Evolutionary conservation across 2,888 invertebrate genomes (phyloP).

Genomic region (Amblyteles armatorius): DNA sequence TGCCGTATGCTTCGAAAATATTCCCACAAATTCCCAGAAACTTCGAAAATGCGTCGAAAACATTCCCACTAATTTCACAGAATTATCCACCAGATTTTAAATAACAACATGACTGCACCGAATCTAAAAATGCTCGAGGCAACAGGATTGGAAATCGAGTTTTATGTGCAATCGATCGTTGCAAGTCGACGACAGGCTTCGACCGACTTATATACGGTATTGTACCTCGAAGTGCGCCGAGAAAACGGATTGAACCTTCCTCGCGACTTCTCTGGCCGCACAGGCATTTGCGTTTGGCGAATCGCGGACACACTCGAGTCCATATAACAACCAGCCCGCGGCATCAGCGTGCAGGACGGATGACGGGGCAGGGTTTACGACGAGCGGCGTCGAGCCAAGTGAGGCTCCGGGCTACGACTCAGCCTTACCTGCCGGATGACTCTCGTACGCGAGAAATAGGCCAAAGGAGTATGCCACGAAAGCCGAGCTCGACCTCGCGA

Average conservation of each 20-base stretch:
- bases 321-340: conserved; percentile 12
- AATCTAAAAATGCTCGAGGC: neutral
- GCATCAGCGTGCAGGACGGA: conserved; percentile 11
- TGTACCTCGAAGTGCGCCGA: neutral
- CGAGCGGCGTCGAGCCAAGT: conserved; percentile 23
- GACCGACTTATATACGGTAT: neutral
- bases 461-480: conserved; percentile 28
- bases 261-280: too few relatives aligned
- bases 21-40: too few relatives aligned
- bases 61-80: too few relatives aligned
- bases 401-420: conserved; percentile 32
- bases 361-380: conserved; percentile 18
- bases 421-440: neutral
- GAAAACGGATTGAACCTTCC: neutral
- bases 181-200: neutral
- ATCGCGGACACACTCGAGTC: neutral
- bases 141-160: neutral
- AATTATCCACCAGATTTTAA: too few relatives aligned
- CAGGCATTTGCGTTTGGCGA: neutral
- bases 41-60: too few relatives aligned
- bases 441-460: conserved; percentile 45
- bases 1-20: too few relatives aligned
- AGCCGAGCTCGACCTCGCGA: conserved; percentile 25
- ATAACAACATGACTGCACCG: too few relatives aligned
- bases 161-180: neutral